Evolutionary conservation across 2,797 vertebrate genomes (phyloP).

Genomic region (Takifugu rubripes): DNA sequence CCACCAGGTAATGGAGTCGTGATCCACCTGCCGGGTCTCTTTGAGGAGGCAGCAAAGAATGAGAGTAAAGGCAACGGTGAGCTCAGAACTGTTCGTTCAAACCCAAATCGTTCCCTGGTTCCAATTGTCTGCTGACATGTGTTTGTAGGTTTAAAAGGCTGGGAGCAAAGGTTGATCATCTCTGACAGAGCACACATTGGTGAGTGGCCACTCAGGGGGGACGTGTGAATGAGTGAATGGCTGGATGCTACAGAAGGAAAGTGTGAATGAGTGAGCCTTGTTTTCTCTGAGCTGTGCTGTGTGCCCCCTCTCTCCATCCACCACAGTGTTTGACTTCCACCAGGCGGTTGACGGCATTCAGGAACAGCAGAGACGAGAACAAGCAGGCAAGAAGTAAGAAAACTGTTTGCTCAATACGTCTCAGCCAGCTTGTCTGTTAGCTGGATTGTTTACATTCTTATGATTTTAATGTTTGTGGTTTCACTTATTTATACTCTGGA

Average conservation of each 20-base stretch:
- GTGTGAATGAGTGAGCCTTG: constrained; percentile 30
- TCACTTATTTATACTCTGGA: too few relatives aligned
- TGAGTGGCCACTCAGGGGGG: constrained; percentile 67
- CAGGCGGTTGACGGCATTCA: constrained; percentile 97
- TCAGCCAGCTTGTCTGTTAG: too few relatives aligned
- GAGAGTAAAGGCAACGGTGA: constrained; percentile 90
- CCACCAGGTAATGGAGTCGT: constrained; percentile 92
- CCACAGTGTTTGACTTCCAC: constrained; percentile 97
- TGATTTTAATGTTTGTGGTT: too few relatives aligned
- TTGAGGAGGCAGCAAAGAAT: constrained; percentile 97
- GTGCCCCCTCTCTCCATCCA: constrained; percentile 64
- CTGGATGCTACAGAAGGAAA: constrained; percentile 14
- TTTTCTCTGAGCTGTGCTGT: constrained; percentile 61
- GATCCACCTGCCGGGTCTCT: constrained; percentile 95
- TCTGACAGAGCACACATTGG: constrained; percentile 98
- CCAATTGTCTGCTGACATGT: constrained; percentile 1
- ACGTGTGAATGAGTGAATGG: constrained; percentile 9
- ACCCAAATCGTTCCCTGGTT: not conserved
- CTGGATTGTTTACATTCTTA: too few relatives aligned
- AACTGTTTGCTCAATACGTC: constrained; percentile 28
- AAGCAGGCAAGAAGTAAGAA: constrained; percentile 96
- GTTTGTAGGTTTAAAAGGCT: constrained; percentile 88
- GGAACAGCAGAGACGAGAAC: constrained; percentile 94
- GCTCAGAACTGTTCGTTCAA: constrained; percentile 15
- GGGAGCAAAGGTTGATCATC: constrained; percentile 94